Conservation (phyloP, 2,888 invertebrate species). For the Thymelicus acteon region DNA sequence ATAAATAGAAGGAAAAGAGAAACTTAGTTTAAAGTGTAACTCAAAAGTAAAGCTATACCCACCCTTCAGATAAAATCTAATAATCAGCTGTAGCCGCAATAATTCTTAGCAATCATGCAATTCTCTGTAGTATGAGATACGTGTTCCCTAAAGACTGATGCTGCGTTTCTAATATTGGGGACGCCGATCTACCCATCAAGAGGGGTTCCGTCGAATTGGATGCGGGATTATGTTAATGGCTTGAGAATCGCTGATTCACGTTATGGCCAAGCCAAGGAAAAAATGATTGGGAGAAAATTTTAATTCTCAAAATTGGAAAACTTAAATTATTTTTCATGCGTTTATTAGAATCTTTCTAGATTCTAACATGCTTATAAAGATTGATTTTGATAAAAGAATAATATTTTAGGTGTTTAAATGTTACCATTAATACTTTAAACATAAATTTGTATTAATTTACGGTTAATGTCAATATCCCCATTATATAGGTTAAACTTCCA, state of each 20-base stretch:
- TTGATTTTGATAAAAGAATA: no score
- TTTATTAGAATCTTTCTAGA: no score
- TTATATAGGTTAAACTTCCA: no score
- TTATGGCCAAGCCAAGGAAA: conserved; percentile 6
- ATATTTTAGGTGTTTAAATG: no score
- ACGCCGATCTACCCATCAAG: background rate
- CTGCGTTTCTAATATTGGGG: conserved; percentile 22
- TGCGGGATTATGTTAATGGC: conserved; percentile 35
- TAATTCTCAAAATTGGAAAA: background rate
- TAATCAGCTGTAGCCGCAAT: conserved; percentile 14
- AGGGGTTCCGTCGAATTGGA: conserved; percentile 19
- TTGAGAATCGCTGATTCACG: conserved; percentile 29
- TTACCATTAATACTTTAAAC: no score
- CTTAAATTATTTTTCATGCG: no score
- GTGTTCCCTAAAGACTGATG: conserved; percentile 31
- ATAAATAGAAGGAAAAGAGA: no score
- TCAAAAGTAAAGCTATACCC: background rate
- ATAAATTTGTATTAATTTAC: no score
- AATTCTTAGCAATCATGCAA: conserved; percentile 26
- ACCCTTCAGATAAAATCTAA: conserved; percentile 6
- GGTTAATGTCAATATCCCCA: no score
- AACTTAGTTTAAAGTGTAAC: no score
- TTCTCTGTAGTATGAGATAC: conserved; percentile 16
- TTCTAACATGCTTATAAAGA: no score
- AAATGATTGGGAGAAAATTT: background rate